phyloP scores from a whole-genome alignment of 2,888 invertebrate genomes.

The Meandrusa payeni region DNA sequence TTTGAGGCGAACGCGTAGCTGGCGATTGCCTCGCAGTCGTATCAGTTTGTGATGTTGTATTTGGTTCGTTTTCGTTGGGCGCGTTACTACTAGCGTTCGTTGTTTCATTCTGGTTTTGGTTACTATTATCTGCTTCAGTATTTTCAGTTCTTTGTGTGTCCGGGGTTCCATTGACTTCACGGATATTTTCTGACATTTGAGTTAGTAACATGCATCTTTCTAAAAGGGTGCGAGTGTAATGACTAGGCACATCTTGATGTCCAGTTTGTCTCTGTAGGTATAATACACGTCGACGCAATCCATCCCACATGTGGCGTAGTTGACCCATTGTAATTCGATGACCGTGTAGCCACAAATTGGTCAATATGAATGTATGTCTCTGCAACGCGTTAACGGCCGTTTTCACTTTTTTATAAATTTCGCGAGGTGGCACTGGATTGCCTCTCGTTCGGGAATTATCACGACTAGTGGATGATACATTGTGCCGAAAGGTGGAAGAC shows the following conservation, averaged over 20 bases:
- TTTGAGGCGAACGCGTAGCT: conserved; percentile 37
- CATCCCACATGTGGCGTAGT: conserved; percentile 83
- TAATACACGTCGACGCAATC: conserved; percentile 81
- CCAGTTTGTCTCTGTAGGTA: conserved; percentile 73
- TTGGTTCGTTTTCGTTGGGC: conserved; percentile 5
- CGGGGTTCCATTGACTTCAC: conserved; percentile 39
- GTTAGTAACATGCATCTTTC: conserved; percentile 70
- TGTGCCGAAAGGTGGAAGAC: conserved; percentile 33
- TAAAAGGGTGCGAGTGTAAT: conserved; percentile 63
- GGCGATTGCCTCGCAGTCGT: conserved; percentile 25
- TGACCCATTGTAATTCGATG: conserved; percentile 74
- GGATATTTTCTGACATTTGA: conserved; percentile 55
- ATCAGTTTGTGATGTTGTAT: conserved; percentile 12
- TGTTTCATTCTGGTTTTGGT: conserved; percentile 33
- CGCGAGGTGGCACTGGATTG: conserved; percentile 50
- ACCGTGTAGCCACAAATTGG: conserved; percentile 66
- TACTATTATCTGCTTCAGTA: conserved; percentile 31
- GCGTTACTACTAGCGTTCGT: conserved; percentile 29
- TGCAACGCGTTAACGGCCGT: conserved; percentile 60
- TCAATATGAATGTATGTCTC: conserved; percentile 57
- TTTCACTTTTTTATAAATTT: conserved; percentile 64
- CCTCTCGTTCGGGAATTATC: conserved; percentile 54
- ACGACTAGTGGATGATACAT: conserved; percentile 59
- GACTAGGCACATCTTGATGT: conserved; percentile 55
- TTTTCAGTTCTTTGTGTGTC: conserved; percentile 42